Evolutionary conservation across 1,140 invertebrate genomes (phyloP).

Genomic region (Meloidogyne chitwoodi): DNA sequence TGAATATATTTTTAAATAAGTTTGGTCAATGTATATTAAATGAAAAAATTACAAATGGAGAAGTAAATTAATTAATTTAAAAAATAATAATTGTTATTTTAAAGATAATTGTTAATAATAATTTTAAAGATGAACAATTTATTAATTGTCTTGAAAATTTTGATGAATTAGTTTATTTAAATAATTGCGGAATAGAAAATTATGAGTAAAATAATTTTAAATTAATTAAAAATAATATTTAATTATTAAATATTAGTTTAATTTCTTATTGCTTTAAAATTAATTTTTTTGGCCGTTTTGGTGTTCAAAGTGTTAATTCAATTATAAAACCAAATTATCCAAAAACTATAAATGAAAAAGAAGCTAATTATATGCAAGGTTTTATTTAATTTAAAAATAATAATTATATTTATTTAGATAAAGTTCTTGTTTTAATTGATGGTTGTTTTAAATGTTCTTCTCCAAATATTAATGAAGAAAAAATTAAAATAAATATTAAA

Average conservation of each 20-base stretch:
- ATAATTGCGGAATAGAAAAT: neutral
- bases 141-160: neutral
- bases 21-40: neutral
- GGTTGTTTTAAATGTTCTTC: neutral
- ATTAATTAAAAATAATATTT: neutral
- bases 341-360: neutral
- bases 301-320: neutral
- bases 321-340: neutral
- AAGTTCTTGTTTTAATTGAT: neutral
- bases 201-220: neutral
- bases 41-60: constrained; percentile 1
- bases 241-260: too few species aligned
- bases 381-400: neutral
- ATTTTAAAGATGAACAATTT: neutral
- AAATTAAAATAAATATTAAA: neutral
- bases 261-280: neutral
- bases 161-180: neutral
- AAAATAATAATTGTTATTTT: neutral
- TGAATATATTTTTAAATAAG: neutral
- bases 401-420: neutral
- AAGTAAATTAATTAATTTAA: neutral
- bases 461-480: neutral
- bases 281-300: neutral
- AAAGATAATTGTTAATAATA: neutral
- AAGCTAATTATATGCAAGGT: neutral